phyloP scores from a whole-genome alignment of 2,888 invertebrate species.

The Chymomyza fuscimana region DNA sequence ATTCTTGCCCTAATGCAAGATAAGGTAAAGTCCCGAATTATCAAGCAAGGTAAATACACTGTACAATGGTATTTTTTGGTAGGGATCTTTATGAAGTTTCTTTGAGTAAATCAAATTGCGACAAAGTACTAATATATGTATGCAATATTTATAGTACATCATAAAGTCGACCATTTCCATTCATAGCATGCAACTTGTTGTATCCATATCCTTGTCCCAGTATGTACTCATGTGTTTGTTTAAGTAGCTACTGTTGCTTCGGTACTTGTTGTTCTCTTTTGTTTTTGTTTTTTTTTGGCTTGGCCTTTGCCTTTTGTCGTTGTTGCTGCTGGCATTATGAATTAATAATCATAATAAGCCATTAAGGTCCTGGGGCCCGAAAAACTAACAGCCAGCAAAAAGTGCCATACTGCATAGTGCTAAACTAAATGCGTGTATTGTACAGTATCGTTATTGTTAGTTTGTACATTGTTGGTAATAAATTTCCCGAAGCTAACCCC shows the following conservation, averaged over 20 bases:
- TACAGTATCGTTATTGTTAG: background rate
- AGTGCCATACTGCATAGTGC: slow-evolving; percentile 35
- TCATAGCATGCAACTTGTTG: background rate
- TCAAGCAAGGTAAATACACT: too few relatives aligned
- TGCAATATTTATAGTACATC: background rate
- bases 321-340: slow-evolving; percentile 41
- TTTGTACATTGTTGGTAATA: slow-evolving; percentile 37
- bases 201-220: background rate
- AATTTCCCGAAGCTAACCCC: slow-evolving; percentile 45
- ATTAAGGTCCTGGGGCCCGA: slow-evolving; percentile 30
- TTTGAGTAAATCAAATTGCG: background rate
- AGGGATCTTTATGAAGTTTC: too few relatives aligned
- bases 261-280: slow-evolving; percentile 16
- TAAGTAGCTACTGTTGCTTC: background rate
- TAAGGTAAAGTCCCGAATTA: too few relatives aligned
- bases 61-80: too few relatives aligned
- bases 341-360: slow-evolving; percentile 68
- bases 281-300: slow-evolving; percentile 36
- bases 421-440: slow-evolving; percentile 34
- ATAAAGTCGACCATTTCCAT: background rate
- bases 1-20: too few relatives aligned
- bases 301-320: slow-evolving; percentile 16
- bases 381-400: slow-evolving; percentile 26
- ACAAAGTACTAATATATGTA: background rate
- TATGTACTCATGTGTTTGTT: slow-evolving; percentile 5